Percentiles rank a stretch among this genome's conserved stretches.
Conservation (phyloP, 2,888 invertebrate species). For the Zhengitettix transpicula region DNA sequence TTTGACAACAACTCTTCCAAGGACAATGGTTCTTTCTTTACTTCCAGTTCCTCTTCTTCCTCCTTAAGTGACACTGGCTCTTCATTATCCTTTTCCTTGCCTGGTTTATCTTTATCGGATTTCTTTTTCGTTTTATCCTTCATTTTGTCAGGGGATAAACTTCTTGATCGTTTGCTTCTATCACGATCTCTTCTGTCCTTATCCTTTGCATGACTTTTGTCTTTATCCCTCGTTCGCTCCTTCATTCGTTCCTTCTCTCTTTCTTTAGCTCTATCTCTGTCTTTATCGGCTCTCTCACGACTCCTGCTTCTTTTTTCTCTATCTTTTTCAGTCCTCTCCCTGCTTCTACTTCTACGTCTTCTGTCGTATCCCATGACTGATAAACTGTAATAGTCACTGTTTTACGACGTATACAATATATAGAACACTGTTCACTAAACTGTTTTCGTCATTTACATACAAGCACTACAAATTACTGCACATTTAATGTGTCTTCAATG, state of each 20-base stretch:
- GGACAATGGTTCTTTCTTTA: slow-evolving; percentile 74
- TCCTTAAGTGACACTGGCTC: slow-evolving; percentile 21
- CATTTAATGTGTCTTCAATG: no score
- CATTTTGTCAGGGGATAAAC: not conserved
- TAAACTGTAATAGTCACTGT: no score
- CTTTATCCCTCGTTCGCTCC: not conserved
- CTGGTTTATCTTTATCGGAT: not conserved
- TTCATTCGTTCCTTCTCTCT: not conserved
- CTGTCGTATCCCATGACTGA: not conserved
- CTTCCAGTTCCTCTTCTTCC: slow-evolving; percentile 26
- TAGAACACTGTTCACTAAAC: no score
- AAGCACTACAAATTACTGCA: no score
- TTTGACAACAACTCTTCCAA: slow-evolving; percentile 89
- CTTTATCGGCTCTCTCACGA: not conserved
- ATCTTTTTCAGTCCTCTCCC: not conserved
- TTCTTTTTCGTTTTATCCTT: not conserved
- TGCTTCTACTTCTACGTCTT: not conserved
- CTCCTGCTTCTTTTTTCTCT: not conserved
- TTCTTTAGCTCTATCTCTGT: not conserved
- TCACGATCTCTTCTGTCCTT: not conserved
- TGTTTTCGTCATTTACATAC: no score
- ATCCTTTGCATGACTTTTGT: not conserved
- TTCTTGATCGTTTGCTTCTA: not conserved
- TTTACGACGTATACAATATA: no score
- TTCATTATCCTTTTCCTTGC: slow-evolving; percentile 15